These are phyloP conservation scores for Galago senegalensis DNA, from an alignment of 2,797 vertebrate species.

Conservation along the genomic window DNA sequence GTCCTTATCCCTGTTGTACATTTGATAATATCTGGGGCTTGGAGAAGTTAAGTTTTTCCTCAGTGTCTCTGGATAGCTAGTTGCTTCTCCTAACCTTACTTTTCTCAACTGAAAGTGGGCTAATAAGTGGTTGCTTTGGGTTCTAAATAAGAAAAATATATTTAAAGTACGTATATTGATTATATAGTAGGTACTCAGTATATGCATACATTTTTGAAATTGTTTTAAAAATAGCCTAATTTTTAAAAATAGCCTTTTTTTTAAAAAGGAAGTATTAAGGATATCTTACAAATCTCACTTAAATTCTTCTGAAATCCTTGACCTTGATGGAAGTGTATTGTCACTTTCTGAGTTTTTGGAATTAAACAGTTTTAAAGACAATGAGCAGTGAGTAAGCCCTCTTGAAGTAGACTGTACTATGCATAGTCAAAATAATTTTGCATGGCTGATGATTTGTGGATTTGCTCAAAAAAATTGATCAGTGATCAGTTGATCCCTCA, in stretches of 20 bases:
- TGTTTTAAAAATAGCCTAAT: background rate
- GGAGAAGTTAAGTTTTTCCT: background rate
- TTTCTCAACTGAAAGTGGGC: background rate
- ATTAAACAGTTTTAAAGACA: constrained; percentile 37
- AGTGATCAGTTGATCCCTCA: background rate
- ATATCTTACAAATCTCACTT: background rate
- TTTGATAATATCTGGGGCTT: background rate
- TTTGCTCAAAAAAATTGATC: background rate
- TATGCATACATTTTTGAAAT: background rate
- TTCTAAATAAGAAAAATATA: background rate
- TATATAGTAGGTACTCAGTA: background rate
- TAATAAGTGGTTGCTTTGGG: background rate
- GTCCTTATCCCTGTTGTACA: background rate
- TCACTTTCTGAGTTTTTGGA: background rate
- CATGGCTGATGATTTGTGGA: background rate
- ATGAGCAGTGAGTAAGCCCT: background rate
- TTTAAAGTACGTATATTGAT: background rate
- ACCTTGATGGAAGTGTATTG: background rate
- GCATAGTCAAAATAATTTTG: background rate
- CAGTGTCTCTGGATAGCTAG: background rate
- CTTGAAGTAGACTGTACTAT: background rate
- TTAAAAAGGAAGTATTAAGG: background rate
- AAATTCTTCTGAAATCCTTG: constrained; percentile 23
- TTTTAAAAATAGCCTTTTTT: background rate
- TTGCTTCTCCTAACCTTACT: constrained; percentile 8